A percentile compares a stretch with the other conserved stretches of the same genome.
Conservation (phyloP, 2,888 invertebrate genomes). For the Cryptophagus acutangulus region DNA sequence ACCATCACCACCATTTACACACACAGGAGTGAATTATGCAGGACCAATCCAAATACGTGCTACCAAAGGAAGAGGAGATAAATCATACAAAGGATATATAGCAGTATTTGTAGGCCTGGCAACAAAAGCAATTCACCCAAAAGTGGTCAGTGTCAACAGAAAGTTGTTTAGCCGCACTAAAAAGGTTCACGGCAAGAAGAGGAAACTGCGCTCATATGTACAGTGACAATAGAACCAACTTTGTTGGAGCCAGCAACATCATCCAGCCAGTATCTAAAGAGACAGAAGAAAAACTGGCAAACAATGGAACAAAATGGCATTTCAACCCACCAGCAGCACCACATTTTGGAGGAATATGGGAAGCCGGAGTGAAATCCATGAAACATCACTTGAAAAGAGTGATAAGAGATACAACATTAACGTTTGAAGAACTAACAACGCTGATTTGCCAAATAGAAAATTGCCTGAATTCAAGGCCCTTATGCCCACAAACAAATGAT, state of each 20-base stretch:
- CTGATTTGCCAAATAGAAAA: conserved; percentile 11
- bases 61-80: background rate
- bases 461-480: conserved; percentile 13
- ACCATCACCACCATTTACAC: too few relatives aligned
- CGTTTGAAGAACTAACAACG: conserved; percentile 12
- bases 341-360: conserved; percentile 14
- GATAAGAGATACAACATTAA: conserved; percentile 1
- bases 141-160: too few relatives aligned
- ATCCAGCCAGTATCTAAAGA: conserved; percentile 4
- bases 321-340: conserved; percentile 5
- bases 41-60: background rate
- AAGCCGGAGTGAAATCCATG: conserved; percentile 8
- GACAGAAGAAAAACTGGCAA: too few relatives aligned
- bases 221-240: too few relatives aligned
- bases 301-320: too few relatives aligned
- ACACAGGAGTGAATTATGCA: conserved; percentile 3
- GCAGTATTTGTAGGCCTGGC: too few relatives aligned
- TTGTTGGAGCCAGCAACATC: too few relatives aligned
- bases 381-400: conserved; percentile 10
- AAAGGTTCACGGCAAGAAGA: too few relatives aligned
- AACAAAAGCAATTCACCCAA: too few relatives aligned
- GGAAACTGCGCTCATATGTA: too few relatives aligned
- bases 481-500: too few relatives aligned
- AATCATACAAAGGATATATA: background rate
- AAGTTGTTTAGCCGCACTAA: too few relatives aligned